These are phyloP conservation scores for Agriotes lineatus DNA, from an alignment of 2,888 invertebrate species.

Conservation along the genomic window DNA sequence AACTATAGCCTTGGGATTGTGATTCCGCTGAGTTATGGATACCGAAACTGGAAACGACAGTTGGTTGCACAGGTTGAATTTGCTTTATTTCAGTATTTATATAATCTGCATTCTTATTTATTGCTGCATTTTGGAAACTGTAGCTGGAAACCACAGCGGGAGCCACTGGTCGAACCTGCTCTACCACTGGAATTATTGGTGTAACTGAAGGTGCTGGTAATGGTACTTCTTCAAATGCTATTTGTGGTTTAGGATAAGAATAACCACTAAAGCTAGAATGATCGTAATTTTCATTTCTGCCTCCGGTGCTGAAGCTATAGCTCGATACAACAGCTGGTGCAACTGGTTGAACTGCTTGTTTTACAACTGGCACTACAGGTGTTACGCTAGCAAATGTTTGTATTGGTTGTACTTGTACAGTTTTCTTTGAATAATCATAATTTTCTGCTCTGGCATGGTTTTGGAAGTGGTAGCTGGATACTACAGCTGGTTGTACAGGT, in stretches of 20 bases:
- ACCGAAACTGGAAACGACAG: slow-evolving; percentile 16
- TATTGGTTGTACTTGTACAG: slow-evolving; percentile 35
- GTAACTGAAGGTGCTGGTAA: slow-evolving; percentile 8
- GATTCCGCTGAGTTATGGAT: not conserved
- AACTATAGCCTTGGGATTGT: not conserved
- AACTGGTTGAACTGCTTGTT: slow-evolving; percentile 32
- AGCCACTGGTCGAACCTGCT: slow-evolving; percentile 14
- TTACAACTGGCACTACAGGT: slow-evolving; percentile 34
- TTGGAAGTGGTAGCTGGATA: slow-evolving; percentile 20
- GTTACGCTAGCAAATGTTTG: slow-evolving; percentile 9
- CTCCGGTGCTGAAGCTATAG: slow-evolving; percentile 59
- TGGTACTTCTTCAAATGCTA: slow-evolving; percentile 52
- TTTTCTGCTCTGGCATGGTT: slow-evolving; percentile 54
- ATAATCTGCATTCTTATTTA: not conserved
- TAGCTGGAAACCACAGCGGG: slow-evolving; percentile 13
- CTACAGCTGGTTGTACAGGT: not conserved
- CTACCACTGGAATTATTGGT: not conserved
- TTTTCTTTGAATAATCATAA: slow-evolving; percentile 58
- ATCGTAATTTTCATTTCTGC: not conserved
- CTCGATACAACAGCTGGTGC: slow-evolving; percentile 58
- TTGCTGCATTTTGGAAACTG: slow-evolving; percentile 5
- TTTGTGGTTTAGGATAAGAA: slow-evolving; percentile 44
- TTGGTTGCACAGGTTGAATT: not conserved
- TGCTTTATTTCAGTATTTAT: not conserved
- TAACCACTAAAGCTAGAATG: slow-evolving; percentile 34